These are phyloP conservation scores for Nipponia nippon DNA, from an alignment of 2,113 vertebrate genomes.

Conservation along the genomic window DNA sequence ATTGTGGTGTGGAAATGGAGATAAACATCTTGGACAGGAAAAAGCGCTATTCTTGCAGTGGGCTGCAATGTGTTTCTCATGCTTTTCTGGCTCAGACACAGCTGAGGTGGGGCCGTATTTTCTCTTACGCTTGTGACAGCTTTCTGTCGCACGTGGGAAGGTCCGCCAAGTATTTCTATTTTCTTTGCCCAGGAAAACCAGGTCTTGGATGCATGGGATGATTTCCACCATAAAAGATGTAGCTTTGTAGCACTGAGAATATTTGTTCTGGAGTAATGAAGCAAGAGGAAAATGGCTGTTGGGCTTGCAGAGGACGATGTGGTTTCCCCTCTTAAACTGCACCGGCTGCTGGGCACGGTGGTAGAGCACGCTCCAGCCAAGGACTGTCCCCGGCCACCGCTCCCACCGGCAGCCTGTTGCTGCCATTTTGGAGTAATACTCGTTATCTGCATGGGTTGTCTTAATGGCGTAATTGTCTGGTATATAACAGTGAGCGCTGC, in stretches of 20 bases:
- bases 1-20: neutral
- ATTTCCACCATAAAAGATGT: neutral
- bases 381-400: fast-evolving
- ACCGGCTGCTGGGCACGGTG: neutral
- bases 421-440: neutral
- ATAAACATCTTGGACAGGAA: neutral
- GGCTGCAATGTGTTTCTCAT: neutral
- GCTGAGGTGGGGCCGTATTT: neutral
- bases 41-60: neutral
- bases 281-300: neutral
- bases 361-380: neutral
- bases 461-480: neutral
- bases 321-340: neutral
- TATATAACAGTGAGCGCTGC: neutral
- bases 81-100: neutral
- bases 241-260: neutral
- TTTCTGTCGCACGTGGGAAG: neutral
- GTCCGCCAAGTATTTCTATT: neutral
- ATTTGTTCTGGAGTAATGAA: neutral
- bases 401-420: neutral
- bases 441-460: neutral
- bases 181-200: neutral
- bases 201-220: neutral
- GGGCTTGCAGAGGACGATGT: neutral
- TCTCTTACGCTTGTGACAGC: neutral